Base-by-base conservation (phyloP, 2,797 vertebrate genomes). In the Remorina albescens region DNA sequence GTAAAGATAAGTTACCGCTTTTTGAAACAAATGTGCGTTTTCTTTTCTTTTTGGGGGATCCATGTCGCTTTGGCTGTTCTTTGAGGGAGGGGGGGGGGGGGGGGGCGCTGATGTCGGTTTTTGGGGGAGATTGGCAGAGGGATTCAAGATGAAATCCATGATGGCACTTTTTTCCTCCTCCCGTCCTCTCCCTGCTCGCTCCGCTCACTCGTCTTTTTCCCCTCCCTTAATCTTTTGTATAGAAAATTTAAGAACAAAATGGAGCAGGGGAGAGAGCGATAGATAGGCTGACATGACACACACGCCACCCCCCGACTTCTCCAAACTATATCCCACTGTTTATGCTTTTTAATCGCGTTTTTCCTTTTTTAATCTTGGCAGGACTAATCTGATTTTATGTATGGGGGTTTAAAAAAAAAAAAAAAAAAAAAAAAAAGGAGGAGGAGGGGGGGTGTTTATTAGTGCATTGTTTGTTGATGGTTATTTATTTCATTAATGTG, bases 401-500 rank as follows among this genome's bases (percentile, higher is more conserved):
- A n/a, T n/a, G n/a, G n/a, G n/a, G n/a, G n/a, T n/a, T n/a, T n/a
- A n/a, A n/a, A n/a, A n/a, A n/a, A n/a, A n/a, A n/a, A n/a, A n/a
- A n/a, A n/a, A n/a, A n/a, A n/a, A n/a, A n/a, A n/a, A n/a, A n/a
- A n/a, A n/a, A n/a, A n/a, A n/a, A n/a, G n/a, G n/a, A n/a, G n/a
- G n/a, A n/a, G n/a, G n/a, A n/a, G 72, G n/a, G 72, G n/a, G 58
- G 58, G 44, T 88, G 85, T 89, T 86, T 91, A 84, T 88, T 67
- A 78, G 78, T 62, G 89, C 88, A 87, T 93, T 94, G 93, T 94
- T 93, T 94, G 91, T 91, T 89, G 88, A 82, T 74, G 89, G 74
- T 94, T 94, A 93, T 95, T 94, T 94, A 93, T 94, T 94, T 93
- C 90, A 94, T 94, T 95, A 93, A 93, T 89, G 91, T 89, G 91